Evolutionary conservation across 2,888 invertebrate species (phyloP).

Genomic region (Drosophila leonis): DNA sequence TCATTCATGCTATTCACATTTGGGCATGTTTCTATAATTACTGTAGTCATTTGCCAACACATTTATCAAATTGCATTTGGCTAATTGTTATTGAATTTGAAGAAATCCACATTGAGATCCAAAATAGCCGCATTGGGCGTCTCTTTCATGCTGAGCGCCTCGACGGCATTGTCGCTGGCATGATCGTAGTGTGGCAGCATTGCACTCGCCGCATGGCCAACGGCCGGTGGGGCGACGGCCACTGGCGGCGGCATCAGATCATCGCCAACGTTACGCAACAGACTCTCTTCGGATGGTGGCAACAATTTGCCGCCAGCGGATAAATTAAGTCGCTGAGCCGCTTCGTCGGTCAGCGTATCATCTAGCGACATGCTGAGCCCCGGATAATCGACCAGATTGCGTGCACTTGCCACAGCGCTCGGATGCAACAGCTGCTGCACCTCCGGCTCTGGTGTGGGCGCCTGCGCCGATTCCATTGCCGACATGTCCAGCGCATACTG

Average conservation of each 20-base stretch:
- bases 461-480: constrained; percentile 81
- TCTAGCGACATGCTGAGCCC: constrained; percentile 84
- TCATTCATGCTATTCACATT: constrained; percentile 20
- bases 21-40: neutral
- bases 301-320: constrained; percentile 83
- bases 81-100: constrained; percentile 83
- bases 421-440: constrained; percentile 42
- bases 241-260: constrained; percentile 82
- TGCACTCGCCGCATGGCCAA: constrained; percentile 45
- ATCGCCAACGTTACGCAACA: constrained; percentile 83
- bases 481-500: constrained; percentile 84
- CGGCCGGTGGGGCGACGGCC: constrained; percentile 49
- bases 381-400: constrained; percentile 82
- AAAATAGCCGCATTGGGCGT: constrained; percentile 74
- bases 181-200: constrained; percentile 83
- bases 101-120: constrained; percentile 84
- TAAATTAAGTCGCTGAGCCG: constrained; percentile 83
- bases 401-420: constrained; percentile 38
- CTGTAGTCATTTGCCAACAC: neutral
- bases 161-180: constrained; percentile 85
- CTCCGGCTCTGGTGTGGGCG: constrained; percentile 70
- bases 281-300: constrained; percentile 84
- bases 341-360: constrained; percentile 84
- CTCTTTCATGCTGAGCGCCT: constrained; percentile 84
- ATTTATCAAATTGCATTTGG: neutral